Evolutionary conservation across 2,888 invertebrate species (phyloP).

Genomic region (Eristalis arbustorum): DNA sequence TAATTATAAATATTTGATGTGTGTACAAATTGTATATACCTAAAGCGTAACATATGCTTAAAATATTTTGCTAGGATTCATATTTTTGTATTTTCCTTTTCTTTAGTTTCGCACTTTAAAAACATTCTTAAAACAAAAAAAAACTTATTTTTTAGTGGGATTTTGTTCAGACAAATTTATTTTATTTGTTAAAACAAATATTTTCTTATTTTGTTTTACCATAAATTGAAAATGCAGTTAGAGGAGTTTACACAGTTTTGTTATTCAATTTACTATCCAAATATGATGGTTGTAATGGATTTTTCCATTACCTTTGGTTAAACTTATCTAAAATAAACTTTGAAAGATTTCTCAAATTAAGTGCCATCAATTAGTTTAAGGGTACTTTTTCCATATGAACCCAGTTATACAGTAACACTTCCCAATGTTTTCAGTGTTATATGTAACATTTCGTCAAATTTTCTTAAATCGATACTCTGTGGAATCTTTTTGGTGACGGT

Average conservation of each 20-base stretch:
- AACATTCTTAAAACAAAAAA: conserved; percentile 22
- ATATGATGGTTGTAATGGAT: neutral
- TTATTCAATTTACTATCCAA: neutral
- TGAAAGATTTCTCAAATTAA: no score
- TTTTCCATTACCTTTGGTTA: neutral
- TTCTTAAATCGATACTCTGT: no score
- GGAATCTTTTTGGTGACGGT: no score
- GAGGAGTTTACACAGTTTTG: neutral
- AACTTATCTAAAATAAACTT: neutral
- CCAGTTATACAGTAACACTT: no score
- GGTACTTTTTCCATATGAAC: no score
- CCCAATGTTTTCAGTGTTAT: no score
- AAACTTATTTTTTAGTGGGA: conserved; percentile 47
- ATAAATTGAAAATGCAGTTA: conserved; percentile 36
- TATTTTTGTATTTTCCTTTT: conserved; percentile 14
- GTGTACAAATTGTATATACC: conserved; percentile 56
- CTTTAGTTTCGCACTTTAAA: conserved; percentile 1
- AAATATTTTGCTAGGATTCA: conserved; percentile 55
- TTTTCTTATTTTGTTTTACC: neutral
- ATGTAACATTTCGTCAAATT: no score
- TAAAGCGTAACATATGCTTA: conserved; percentile 29
- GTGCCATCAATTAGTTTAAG: no score
- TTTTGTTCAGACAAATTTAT: conserved; percentile 16
- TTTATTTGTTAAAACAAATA: neutral
- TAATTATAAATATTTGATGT: conserved; percentile 41